Conservation (phyloP, 2,888 invertebrate genomes). For the Cephonodes hylas region DNA sequence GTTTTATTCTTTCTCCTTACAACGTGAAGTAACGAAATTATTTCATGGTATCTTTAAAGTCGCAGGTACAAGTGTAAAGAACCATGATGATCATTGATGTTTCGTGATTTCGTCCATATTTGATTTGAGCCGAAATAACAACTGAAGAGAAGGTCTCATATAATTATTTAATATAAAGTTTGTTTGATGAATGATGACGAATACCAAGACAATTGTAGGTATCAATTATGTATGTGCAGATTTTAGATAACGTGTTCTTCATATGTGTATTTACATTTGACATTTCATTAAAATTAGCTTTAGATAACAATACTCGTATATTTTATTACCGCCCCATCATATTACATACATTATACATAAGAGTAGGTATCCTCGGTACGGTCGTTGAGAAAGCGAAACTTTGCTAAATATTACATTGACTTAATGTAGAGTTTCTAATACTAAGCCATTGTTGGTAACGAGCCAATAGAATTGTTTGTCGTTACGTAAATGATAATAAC, state of each 20-base stretch:
- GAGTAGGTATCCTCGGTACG: not conserved
- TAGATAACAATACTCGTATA: not conserved
- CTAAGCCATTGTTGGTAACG: constrained; percentile 7
- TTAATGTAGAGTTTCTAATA: constrained; percentile 2
- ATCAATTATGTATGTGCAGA: not conserved
- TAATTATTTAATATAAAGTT: no score
- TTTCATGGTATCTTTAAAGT: not conserved
- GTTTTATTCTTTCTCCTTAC: not conserved
- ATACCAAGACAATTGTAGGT: no score
- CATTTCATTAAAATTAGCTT: not conserved
- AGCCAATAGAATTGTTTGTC: constrained; percentile 4
- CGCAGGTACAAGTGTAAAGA: no score
- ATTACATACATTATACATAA: not conserved
- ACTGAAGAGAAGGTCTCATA: no score
- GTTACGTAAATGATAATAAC: constrained; percentile 12
- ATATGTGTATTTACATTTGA: not conserved
- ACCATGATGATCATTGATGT: no score
- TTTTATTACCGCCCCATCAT: not conserved
- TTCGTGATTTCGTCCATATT: no score
- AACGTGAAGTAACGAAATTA: not conserved
- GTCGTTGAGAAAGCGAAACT: not conserved
- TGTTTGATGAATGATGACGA: no score
- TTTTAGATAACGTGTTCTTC: not conserved
- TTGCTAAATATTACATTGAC: not conserved
- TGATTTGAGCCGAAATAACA: no score